A percentile compares a stretch with the other conserved stretches of the same genome.
phyloP scores from a whole-genome alignment of 1,140 invertebrate species.

The Papilio helenus region DNA sequence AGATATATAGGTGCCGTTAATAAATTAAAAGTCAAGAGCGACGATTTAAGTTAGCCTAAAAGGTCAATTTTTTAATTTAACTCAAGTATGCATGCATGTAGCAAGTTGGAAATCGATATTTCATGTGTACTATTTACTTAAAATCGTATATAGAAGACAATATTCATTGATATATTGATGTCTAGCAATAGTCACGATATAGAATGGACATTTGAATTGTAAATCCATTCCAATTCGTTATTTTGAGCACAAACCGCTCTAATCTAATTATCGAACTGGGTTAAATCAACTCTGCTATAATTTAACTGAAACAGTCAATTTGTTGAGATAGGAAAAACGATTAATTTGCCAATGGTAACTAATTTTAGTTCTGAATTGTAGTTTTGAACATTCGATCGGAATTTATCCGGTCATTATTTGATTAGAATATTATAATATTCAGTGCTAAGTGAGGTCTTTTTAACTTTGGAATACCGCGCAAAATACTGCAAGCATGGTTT shows the following conservation, averaged over 20 bases:
- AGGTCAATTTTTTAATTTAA: background rate
- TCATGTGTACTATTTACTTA: too few relatives aligned
- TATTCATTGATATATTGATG: background rate
- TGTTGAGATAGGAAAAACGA: slow-evolving; percentile 25
- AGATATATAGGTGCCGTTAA: background rate
- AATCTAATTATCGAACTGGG: slow-evolving; percentile 60
- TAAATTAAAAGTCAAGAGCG: background rate
- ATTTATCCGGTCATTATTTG: slow-evolving; percentile 1
- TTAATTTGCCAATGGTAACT: slow-evolving; percentile 12
- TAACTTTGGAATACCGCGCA: too few relatives aligned
- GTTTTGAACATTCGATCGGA: background rate
- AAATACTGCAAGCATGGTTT: too few relatives aligned
- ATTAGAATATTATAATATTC: background rate
- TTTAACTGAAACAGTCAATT: slow-evolving; percentile 51
- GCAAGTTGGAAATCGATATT: too few relatives aligned
- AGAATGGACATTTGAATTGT: slow-evolving; percentile 46
- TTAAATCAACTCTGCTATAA: slow-evolving; percentile 53
- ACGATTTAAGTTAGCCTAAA: background rate
- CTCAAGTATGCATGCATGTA: too few relatives aligned
- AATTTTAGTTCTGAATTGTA: slow-evolving; percentile 24
- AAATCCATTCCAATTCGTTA: slow-evolving; percentile 52
- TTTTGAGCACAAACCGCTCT: slow-evolving; percentile 56
- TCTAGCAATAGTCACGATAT: background rate
- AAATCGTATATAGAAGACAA: background rate
- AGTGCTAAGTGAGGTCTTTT: background rate